Evolutionary conservation across 2,888 invertebrate genomes (phyloP).

Genomic region (Salticus scenicus): DNA sequence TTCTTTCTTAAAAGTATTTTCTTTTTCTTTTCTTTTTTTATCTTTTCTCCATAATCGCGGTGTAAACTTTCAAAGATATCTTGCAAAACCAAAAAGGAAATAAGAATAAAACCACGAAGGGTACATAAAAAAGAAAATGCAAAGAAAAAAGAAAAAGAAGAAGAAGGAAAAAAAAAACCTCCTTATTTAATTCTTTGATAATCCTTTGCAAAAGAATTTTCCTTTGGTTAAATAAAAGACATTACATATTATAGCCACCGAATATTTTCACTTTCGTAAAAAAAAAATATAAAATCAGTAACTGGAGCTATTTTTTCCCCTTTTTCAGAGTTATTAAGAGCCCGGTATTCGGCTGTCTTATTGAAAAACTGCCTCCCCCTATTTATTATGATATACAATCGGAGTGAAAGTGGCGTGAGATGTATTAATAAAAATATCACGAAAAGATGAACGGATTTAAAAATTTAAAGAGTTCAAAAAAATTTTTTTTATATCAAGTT

Average conservation of each 20-base stretch:
- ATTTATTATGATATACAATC: constrained; percentile 12
- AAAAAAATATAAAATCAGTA: constrained; percentile 58
- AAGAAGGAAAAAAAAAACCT: neutral
- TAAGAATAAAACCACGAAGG: constrained; percentile 22
- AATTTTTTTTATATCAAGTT: neutral
- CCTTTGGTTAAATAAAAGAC: constrained; percentile 68
- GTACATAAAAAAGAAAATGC: constrained; percentile 5
- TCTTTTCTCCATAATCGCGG: constrained; percentile 37
- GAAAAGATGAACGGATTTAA: neutral
- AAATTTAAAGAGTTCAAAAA: neutral
- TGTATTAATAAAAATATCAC: constrained; percentile 6
- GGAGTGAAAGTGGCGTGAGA: constrained; percentile 29
- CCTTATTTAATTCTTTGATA: constrained; percentile 66
- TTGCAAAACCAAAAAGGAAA: constrained; percentile 31
- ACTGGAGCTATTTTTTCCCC: constrained; percentile 52
- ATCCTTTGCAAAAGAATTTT: constrained; percentile 64
- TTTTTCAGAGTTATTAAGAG: constrained; percentile 58
- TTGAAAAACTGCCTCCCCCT: constrained; percentile 49
- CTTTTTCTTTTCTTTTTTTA: constrained; percentile 8
- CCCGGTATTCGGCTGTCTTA: constrained; percentile 57
- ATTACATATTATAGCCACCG: constrained; percentile 65
- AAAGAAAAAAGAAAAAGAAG: constrained; percentile 14
- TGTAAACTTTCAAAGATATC: constrained; percentile 63
- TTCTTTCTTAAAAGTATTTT: constrained; percentile 42
- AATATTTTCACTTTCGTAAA: constrained; percentile 55